A percentile compares a stretch with the other conserved stretches of the same genome.
These are phyloP conservation scores for Lordiphosa andalusiaca DNA, from an alignment of 2,888 invertebrate genomes.

Conservation along the genomic window DNA sequence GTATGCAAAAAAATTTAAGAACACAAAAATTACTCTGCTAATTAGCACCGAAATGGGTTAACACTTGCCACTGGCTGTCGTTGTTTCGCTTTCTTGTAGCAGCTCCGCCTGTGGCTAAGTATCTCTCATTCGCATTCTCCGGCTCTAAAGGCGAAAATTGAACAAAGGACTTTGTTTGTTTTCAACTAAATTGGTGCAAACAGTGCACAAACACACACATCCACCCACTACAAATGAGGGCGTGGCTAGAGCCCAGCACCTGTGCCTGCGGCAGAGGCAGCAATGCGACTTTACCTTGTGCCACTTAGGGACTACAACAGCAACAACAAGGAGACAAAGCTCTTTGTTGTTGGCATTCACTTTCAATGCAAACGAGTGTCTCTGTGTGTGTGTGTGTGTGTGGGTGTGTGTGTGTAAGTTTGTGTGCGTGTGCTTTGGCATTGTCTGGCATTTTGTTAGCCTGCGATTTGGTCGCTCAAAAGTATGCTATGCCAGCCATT, in stretches of 20 bases:
- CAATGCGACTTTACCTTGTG: constrained; percentile 65
- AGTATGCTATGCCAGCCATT: constrained; percentile 70
- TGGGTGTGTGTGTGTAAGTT: constrained; percentile 11
- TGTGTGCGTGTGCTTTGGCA: constrained; percentile 32
- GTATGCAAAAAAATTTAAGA: constrained; percentile 56
- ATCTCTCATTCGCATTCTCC: constrained; percentile 22
- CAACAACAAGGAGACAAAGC: constrained; percentile 26
- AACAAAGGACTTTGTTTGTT: constrained; percentile 75
- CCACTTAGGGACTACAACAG: constrained; percentile 63
- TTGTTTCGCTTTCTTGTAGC: constrained; percentile 23
- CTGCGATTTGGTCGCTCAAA: constrained; percentile 65
- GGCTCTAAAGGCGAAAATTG: constrained; percentile 66
- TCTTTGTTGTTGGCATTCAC: constrained; percentile 57
- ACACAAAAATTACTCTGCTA: constrained; percentile 66
- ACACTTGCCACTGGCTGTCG: constrained; percentile 53
- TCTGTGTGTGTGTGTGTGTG: constrained; percentile 10
- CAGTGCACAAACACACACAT: constrained; percentile 50
- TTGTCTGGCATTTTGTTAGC: constrained; percentile 67
- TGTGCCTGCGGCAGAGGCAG: constrained; percentile 39
- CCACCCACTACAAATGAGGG: constrained; percentile 22
- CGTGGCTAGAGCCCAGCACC: constrained; percentile 21
- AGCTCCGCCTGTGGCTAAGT: constrained; percentile 56
- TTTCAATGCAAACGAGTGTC: constrained; percentile 32
- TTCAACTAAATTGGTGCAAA: constrained; percentile 76
- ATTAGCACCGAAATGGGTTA: constrained; percentile 67